phyloP scores from a whole-genome alignment of 2,888 invertebrate genomes.

The Erebia palarica region DNA sequence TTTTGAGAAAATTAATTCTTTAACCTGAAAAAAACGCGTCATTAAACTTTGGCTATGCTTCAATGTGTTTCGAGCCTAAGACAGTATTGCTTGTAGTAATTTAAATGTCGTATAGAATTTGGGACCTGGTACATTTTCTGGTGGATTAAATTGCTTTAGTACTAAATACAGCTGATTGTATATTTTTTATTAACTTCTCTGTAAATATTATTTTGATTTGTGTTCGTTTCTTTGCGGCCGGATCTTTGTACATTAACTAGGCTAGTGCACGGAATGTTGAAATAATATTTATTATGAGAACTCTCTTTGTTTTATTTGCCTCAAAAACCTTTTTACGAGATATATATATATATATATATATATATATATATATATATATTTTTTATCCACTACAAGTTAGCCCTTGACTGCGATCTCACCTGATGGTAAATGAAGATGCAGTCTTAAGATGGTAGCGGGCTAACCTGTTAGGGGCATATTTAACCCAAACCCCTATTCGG shows the following conservation, averaged over 20 bases:
- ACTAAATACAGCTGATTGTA: conserved; percentile 27
- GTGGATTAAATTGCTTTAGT: conserved; percentile 6
- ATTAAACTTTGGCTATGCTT: background rate
- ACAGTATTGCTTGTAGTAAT: background rate
- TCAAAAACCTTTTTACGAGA: too few species aligned
- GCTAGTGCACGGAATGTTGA: conserved; percentile 63
- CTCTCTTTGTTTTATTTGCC: conserved; percentile 51
- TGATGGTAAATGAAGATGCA: too few species aligned
- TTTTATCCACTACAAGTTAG: too few species aligned
- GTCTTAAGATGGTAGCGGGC: too few species aligned
- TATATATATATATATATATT: too few species aligned
- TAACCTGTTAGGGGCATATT: too few species aligned
- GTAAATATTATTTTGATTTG: conserved; percentile 78
- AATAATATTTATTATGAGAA: conserved; percentile 80
- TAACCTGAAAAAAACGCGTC: background rate
- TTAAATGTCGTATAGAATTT: background rate
- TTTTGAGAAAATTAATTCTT: too few species aligned
- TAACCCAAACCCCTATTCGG: too few species aligned
- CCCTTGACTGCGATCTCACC: too few species aligned
- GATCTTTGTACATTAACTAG: conserved; percentile 60
- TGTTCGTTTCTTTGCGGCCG: conserved; percentile 52
- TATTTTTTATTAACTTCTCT: conserved; percentile 57
- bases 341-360: too few species aligned
- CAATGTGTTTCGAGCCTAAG: background rate
- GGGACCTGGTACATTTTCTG: background rate